Percentiles rank a stretch among this genome's conserved stretches.
Evolutionary conservation across 2,113 vertebrate species (phyloP).

Genomic region (Eudyptes chrysolophus): DNA sequence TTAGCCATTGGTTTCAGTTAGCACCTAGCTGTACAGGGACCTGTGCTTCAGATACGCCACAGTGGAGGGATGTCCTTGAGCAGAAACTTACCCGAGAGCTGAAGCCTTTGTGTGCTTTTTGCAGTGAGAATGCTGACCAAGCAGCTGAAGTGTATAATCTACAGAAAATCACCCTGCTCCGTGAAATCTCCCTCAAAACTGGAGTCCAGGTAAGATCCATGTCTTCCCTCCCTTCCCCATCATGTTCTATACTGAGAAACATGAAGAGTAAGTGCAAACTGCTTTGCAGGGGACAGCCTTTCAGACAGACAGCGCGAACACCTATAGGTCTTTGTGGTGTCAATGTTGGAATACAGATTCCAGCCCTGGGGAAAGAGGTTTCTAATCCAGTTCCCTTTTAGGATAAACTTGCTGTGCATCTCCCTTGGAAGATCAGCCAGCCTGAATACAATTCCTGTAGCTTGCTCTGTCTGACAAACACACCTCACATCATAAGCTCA

Average conservation of each 20-base stretch:
- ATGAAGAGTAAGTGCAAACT: fast-evolving
- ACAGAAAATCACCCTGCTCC: slow-evolving; percentile 93
- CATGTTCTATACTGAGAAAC: background rate
- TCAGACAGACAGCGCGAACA: fast-evolving
- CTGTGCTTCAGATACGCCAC: background rate
- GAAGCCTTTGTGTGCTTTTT: background rate
- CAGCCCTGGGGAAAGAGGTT: background rate
- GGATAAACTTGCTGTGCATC: background rate
- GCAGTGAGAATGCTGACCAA: slow-evolving; percentile 93
- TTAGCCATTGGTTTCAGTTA: background rate
- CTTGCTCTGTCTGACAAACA: background rate
- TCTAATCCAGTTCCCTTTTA: background rate
- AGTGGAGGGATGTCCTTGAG: background rate
- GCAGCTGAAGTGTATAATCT: slow-evolving; percentile 89
- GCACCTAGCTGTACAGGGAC: background rate
- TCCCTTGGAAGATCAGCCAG: background rate
- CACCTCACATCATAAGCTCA: fast-evolving
- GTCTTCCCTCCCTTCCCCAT: background rate
- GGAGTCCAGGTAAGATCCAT: slow-evolving; percentile 87
- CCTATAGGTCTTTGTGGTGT: background rate
- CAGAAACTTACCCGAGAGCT: background rate
- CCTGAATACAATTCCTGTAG: background rate
- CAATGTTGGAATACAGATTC: background rate
- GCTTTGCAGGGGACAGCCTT: background rate
- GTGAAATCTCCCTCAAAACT: slow-evolving; percentile 94